Conservation (phyloP, 1,140 invertebrate genomes). For the Brachionus rotundiformis region DNA sequence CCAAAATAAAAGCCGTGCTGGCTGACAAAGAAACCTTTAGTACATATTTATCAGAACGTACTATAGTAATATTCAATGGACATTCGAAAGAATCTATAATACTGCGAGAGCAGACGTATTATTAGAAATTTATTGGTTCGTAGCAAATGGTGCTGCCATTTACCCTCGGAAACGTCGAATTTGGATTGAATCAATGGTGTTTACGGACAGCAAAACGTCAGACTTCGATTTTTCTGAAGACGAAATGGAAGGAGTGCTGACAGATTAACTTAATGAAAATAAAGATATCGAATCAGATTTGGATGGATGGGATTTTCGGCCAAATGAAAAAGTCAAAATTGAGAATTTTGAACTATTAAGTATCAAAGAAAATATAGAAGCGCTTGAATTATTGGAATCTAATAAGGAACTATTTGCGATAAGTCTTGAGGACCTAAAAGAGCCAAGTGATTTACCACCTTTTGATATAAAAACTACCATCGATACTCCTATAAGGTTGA, state of each 20-base stretch:
- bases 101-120: background rate
- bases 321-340: background rate
- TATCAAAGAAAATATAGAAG: too few relatives aligned
- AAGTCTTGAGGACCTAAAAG: background rate
- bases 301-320: background rate
- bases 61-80: background rate
- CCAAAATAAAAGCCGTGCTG: background rate
- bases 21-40: background rate
- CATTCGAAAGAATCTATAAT: background rate
- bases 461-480: slow-evolving; percentile 12
- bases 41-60: slow-evolving; percentile 6
- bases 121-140: too few relatives aligned
- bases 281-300: background rate
- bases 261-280: background rate
- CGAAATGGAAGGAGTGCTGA: slow-evolving; percentile 4
- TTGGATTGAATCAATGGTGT: background rate
- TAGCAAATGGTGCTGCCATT: background rate
- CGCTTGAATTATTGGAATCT: background rate
- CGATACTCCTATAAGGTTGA: slow-evolving; percentile 21
- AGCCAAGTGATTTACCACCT: slow-evolving; percentile 15
- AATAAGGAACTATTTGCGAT: slow-evolving; percentile 8
- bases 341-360: too few relatives aligned
- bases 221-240: background rate
- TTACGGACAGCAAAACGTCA: background rate
- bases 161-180: background rate